These are phyloP conservation scores for Diaphora mendica DNA, from an alignment of 2,888 invertebrate species.

Conservation along the genomic window DNA sequence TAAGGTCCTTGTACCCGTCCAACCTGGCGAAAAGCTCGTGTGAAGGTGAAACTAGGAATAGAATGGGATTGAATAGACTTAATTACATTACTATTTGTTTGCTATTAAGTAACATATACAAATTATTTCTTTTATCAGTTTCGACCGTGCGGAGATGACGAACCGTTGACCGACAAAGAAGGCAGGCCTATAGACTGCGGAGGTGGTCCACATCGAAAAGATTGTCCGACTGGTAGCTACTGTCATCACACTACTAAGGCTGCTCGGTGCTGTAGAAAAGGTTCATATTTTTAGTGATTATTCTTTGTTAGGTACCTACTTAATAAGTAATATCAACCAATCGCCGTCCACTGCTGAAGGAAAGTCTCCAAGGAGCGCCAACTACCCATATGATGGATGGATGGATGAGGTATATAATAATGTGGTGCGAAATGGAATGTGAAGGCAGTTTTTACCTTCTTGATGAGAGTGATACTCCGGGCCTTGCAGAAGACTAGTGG, in stretches of 20 bases:
- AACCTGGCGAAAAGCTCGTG: neutral
- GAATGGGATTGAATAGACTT: neutral
- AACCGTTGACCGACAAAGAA: conserved; percentile 89
- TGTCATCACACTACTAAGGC: conserved; percentile 94
- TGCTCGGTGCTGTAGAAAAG: conserved; percentile 94
- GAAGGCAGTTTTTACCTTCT: neutral
- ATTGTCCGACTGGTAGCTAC: conserved; percentile 94
- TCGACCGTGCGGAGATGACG: conserved; percentile 93
- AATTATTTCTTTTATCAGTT: conserved; percentile 60
- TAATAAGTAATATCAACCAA: no score
- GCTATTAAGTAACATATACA: neutral
- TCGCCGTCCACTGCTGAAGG: no score
- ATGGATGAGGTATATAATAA: neutral
- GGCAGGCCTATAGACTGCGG: conserved; percentile 93
- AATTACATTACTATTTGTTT: neutral
- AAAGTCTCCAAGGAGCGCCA: no score
- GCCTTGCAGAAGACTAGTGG: no score
- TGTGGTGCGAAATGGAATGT: neutral
- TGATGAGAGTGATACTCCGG: no score
- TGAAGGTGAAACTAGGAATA: neutral
- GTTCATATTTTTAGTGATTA: conserved; percentile 67
- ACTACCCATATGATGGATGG: no score
- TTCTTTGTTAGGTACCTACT: no score
- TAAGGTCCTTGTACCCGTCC: neutral
- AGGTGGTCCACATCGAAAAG: conserved; percentile 90